Evolutionary conservation across 2,113 vertebrate species (phyloP), one percentile per base, ranked within the genome.

Genomic region (Myrmecophaga tridactyla): DNA sequence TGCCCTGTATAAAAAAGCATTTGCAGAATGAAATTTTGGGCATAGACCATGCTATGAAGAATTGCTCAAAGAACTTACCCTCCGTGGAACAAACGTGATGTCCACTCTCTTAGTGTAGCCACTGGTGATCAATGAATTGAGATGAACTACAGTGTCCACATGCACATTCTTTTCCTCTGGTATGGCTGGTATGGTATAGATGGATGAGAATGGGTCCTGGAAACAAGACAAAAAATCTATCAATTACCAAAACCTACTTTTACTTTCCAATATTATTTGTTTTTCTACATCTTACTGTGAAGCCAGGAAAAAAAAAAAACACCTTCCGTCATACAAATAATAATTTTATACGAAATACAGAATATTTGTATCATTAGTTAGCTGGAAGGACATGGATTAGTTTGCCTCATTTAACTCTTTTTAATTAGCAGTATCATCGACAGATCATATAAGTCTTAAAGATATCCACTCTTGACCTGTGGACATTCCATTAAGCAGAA

Each of bases 11-110:
- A 41, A 73, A 70, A n/a, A 48, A 56, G 9, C 8, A 73, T 62
- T 84, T 89, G 21, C 41, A 94, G 89, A 92, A 60, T 65, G 18
- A n/a, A 6, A n/a, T 36, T 81, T 36, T 87, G 48, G 78, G 20
- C 25, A 87, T 82, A 72, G 15, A 17, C 6, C 39, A 53, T 43
- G 1, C 34, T 51, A 21, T 31, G 48, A 31, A 3, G 21, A 21
- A 75, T 84, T 88, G 95, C 77, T 53, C 76, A 29, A 86, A 89
- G 58, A 60, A 98, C 98, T 0, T 98, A 99, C 99, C 89, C 97
- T 98, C 96, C 96, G 99, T 95, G 99, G 99, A 95, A 98, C 96
- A 98, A 99, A 99, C 39, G 98, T 96, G 90, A 99, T 99, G 89
- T 99, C 98, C 13, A 98, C 90, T 96, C 97, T 97, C 93, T 98